Conservation (phyloP, 1,140 invertebrate genomes). For the Drosophila jambulina region DNA sequence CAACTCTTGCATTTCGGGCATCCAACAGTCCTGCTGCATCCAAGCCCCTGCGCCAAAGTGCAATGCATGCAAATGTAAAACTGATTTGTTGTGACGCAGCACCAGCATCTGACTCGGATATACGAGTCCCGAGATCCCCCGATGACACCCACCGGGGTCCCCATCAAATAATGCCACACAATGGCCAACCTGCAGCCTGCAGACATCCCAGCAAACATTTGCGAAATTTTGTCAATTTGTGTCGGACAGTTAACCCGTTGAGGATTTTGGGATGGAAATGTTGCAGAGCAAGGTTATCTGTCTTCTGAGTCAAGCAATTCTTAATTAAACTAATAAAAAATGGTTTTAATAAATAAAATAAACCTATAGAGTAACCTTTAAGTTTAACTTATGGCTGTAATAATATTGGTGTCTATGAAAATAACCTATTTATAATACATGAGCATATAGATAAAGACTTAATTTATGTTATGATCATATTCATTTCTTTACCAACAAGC, state of each 20-base stretch:
- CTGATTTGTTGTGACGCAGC: slow-evolving; percentile 78
- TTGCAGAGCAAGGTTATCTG: neutral
- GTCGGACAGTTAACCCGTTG: slow-evolving; percentile 40
- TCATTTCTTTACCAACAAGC: no score
- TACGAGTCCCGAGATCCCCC: slow-evolving; percentile 14
- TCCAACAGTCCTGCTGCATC: neutral
- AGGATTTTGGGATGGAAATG: neutral
- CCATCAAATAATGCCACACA: slow-evolving; percentile 52
- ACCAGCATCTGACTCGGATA: slow-evolving; percentile 41
- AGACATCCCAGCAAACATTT: slow-evolving; percentile 37
- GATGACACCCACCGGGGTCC: slow-evolving; percentile 25
- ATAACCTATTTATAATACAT: no score
- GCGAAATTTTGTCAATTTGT: slow-evolving; percentile 60
- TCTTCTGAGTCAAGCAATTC: neutral
- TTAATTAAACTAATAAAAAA: neutral
- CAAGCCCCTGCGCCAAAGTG: slow-evolving; percentile 41
- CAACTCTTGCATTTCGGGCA: slow-evolving; percentile 36
- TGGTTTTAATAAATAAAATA: neutral
- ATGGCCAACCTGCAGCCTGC: slow-evolving; percentile 30
- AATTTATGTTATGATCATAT: no score
- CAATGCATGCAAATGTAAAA: slow-evolving; percentile 81
- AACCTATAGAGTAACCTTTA: neutral
- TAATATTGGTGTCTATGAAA: neutral
- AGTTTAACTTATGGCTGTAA: neutral
- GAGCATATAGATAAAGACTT: no score